Conservation (phyloP, 2,113 vertebrate genomes). For the Phalacrocorax carbo region DNA sequence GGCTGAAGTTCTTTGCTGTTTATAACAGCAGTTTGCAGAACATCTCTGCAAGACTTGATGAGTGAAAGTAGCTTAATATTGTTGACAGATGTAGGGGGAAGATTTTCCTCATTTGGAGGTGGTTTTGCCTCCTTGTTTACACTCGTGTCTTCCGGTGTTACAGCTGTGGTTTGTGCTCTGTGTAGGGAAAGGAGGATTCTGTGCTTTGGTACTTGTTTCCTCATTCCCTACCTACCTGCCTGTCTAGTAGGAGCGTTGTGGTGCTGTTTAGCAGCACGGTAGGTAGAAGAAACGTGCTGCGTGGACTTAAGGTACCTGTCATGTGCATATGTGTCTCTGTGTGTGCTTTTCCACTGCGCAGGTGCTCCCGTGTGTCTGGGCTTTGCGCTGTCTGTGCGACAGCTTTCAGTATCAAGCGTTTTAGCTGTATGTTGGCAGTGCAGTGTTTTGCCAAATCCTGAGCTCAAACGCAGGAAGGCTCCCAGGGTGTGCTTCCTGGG, state of each 20-base stretch:
- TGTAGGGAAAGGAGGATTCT: neutral
- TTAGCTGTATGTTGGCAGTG: neutral
- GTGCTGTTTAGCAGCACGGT: neutral
- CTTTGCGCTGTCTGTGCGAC: neutral
- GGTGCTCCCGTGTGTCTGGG: neutral
- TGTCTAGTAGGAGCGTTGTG: neutral
- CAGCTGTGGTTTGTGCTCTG: neutral
- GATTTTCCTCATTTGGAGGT: neutral
- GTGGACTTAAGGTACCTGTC: neutral
- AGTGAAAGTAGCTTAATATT: neutral
- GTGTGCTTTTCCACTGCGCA: neutral
- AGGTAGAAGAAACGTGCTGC: neutral
- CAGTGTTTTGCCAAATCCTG: neutral
- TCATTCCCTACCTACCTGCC: neutral
- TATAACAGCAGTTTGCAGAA: neutral
- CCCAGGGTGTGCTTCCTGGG: fast-evolving
- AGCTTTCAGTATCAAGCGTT: neutral
- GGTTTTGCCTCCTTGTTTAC: neutral
- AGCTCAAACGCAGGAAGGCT: neutral
- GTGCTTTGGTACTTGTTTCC: neutral
- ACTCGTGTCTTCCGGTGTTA: neutral
- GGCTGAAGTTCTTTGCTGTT: neutral
- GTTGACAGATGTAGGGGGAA: neutral
- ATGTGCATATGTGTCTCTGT: fast-evolving
- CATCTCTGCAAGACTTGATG: neutral